A percentile compares a stretch with the other conserved stretches of the same genome.
These are phyloP conservation scores for Drosophila biarmipes DNA, from an alignment of 1,140 invertebrate species.

Conservation along the genomic window DNA sequence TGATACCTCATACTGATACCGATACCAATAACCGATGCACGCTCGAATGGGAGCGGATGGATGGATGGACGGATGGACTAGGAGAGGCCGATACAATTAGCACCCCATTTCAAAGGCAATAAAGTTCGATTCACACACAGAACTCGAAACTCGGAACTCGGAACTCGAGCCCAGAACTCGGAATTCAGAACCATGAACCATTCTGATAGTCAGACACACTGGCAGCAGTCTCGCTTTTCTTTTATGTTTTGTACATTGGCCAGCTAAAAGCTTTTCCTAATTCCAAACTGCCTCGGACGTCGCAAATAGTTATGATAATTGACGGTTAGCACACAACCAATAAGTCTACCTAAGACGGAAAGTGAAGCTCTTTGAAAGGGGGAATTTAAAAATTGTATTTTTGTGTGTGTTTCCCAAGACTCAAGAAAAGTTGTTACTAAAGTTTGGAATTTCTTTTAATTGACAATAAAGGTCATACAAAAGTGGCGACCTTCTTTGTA, in stretches of 20 bases:
- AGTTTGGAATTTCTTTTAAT: no score
- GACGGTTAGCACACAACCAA: conserved; percentile 71
- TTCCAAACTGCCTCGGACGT: conserved; percentile 58
- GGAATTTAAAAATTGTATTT: no score
- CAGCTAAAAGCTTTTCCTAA: conserved; percentile 74
- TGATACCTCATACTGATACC: conserved; percentile 28
- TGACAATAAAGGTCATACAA: no score
- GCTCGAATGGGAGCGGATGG: conserved; percentile 36
- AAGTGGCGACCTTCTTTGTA: no score
- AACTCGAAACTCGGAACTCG: no score
- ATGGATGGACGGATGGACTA: conserved; percentile 20
- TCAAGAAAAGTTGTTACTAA: no score
- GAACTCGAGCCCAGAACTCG: no score
- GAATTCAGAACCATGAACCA: conserved; percentile 11
- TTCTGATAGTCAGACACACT: conserved; percentile 15
- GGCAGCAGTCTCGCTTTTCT: conserved; percentile 13
- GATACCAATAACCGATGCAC: conserved; percentile 3
- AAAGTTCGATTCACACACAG: conserved; percentile 57
- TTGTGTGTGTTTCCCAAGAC: no score
- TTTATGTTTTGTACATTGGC: conserved; percentile 14
- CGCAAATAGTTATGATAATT: conserved; percentile 75
- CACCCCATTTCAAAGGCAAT: conserved; percentile 67
- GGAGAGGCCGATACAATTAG: conserved; percentile 65
- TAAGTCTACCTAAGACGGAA: conserved; percentile 13
- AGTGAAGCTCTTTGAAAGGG: background rate